Conservation (phyloP, 30 jellyfish, hydroid and myxozoan species). For the Rhopilema esculentum region DNA sequence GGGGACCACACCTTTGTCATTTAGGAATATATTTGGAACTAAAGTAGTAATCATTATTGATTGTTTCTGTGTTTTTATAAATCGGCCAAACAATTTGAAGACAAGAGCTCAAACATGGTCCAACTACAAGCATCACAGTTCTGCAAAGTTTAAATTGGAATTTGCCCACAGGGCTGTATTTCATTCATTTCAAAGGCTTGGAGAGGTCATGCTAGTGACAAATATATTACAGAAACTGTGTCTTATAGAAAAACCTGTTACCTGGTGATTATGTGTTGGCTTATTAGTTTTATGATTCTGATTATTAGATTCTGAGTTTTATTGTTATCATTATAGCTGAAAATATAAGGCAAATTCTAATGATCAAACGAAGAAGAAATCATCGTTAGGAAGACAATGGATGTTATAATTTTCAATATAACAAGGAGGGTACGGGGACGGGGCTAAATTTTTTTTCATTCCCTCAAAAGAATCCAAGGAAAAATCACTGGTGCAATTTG, state of each 20-base stretch:
- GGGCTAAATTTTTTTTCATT: too few relatives aligned
- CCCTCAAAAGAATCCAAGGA: too few relatives aligned
- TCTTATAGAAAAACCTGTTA: conserved; percentile 1
- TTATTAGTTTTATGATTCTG: background rate
- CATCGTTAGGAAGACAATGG: too few relatives aligned
- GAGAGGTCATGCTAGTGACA: conserved; percentile 56
- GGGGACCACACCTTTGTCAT: conserved; percentile 7
- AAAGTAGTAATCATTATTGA: conserved; percentile 23
- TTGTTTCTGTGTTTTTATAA: conserved; percentile 20
- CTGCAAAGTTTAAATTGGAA: conserved; percentile 22
- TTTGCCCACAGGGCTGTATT: conserved; percentile 45
- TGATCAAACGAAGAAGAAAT: too few relatives aligned
- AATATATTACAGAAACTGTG: conserved; percentile 30
- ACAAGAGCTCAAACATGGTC: conserved; percentile 29
- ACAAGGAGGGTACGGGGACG: too few relatives aligned
- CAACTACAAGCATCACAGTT: conserved; percentile 8
- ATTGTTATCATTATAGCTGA: too few relatives aligned
- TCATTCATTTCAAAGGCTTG: conserved; percentile 35
- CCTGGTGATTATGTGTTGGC: conserved; percentile 27
- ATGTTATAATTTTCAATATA: too few relatives aligned
- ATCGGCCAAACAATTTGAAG: conserved; percentile 19
- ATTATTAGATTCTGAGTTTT: too few relatives aligned
- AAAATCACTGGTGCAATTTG: too few relatives aligned
- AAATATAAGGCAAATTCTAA: too few relatives aligned
- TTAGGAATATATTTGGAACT: background rate